Evolutionary conservation across 2,113 vertebrate genomes (phyloP), one percentile per base, ranked within the genome.

Genomic region (Rhabdomys dilectus): DNA sequence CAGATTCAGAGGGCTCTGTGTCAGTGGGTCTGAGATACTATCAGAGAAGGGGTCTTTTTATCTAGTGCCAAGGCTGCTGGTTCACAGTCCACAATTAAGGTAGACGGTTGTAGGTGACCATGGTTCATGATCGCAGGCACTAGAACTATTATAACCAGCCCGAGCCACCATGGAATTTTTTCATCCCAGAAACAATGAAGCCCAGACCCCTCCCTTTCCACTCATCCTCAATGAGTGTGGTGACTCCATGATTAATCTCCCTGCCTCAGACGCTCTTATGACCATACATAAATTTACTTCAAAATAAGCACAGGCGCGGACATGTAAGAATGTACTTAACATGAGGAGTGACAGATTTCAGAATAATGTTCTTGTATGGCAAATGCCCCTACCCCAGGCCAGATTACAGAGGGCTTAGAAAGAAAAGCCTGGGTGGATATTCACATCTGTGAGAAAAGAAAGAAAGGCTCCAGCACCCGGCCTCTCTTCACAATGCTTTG

Each of bases 241-340:
- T 1, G 15, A 31, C 62, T 95, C 36, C 8, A 82, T 77, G 62
- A 87, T 89, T 12, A 36, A 96, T 91, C 78, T 89, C 84, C 72
- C 90, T n/a, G 3, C 86, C 95, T 93, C 68, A n/a, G n/a, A 91
- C 94, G 80, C 45, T 93, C 89, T 88, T 88, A 88, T 0, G 34
- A 93, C 89, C 91, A 95, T 93, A 93, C 91, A 94, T 93, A 96
- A 97, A 94, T 96, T 97, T 96, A 58, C 92, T 97, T 94, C 70
- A 96, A 97, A 96, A 75, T 92, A 97, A 94, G 70, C 80, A 70
- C 93, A 96, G 68, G 72, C 19, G 94, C 3, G 22, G 95, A 91
- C 90, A 93, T 13, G 62, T 42, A 98, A 92, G 80, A 97, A 97
- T 98, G 88, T 64, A 92, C 51, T 97, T 96, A 94, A 78, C 72